A percentile compares a stretch with the other conserved stretches of the same genome.
These are phyloP conservation scores for Eurois occulta DNA, from an alignment of 2,888 invertebrate genomes.

Conservation along the genomic window DNA sequence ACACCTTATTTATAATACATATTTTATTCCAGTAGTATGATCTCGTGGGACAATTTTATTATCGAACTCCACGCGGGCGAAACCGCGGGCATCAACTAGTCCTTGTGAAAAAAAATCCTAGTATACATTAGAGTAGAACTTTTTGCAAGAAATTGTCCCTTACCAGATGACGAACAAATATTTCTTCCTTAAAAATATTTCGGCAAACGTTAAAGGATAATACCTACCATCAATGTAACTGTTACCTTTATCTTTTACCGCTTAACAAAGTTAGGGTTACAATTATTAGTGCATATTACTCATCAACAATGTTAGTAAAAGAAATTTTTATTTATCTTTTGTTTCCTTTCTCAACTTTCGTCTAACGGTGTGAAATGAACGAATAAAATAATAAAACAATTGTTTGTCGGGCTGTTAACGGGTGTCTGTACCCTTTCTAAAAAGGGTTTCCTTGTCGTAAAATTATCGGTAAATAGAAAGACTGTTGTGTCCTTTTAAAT, in stretches of 20 bases:
- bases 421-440: constrained; percentile 27
- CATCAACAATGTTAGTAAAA: constrained; percentile 17
- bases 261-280: constrained; percentile 14
- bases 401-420: constrained; percentile 21
- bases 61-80: too few species aligned
- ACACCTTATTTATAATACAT: too few species aligned
- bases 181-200: neutral
- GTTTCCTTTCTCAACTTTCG: constrained; percentile 39
- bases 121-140: neutral
- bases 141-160: neutral
- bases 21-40: too few species aligned
- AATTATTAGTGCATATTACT: constrained; percentile 5
- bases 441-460: constrained; percentile 52
- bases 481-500: constrained; percentile 8
- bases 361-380: constrained; percentile 16
- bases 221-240: neutral
- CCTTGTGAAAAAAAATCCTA: neutral
- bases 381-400: constrained; percentile 44
- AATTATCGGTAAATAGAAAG: constrained; percentile 19
- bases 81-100: too few species aligned
- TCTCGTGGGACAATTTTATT: too few species aligned
- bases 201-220: constrained; percentile 4
- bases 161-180: neutral
- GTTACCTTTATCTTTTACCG: neutral
- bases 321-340: constrained; percentile 19